Evolutionary conservation across 2,888 invertebrate genomes (phyloP).

Genomic region (Synergus umbraculus): DNA sequence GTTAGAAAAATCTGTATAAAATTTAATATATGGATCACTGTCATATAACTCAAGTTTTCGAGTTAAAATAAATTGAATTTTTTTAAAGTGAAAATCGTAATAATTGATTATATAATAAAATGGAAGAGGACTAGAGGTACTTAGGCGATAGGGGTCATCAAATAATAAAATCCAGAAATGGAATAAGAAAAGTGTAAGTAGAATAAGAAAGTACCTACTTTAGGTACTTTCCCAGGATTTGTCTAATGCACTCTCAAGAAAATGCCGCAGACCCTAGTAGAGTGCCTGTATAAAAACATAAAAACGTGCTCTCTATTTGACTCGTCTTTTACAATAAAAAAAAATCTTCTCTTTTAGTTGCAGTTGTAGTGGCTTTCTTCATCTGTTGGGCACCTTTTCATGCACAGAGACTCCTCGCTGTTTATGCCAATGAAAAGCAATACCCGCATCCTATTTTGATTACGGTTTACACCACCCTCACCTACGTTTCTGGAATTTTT

Average conservation of each 20-base stretch:
- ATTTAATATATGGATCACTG: too few relatives aligned
- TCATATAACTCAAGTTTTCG: too few relatives aligned
- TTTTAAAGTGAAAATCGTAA: too few relatives aligned
- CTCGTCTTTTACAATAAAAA: not conserved
- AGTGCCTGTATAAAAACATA: not conserved
- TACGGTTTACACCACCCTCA: slow-evolving; percentile 78
- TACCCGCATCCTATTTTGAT: slow-evolving; percentile 78
- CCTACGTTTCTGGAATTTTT: slow-evolving; percentile 83
- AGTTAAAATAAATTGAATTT: too few relatives aligned
- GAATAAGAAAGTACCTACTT: too few relatives aligned
- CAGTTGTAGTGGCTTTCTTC: slow-evolving; percentile 89
- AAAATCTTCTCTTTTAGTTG: slow-evolving; percentile 79
- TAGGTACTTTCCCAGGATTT: not conserved
- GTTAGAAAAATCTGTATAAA: too few relatives aligned
- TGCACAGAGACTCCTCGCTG: slow-evolving; percentile 91
- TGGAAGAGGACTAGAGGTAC: too few relatives aligned
- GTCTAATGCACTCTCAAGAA: not conserved
- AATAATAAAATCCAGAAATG: not conserved
- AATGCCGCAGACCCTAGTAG: not conserved
- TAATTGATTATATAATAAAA: too few relatives aligned
- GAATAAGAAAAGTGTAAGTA: not conserved
- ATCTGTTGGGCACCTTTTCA: slow-evolving; percentile 96
- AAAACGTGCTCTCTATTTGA: not conserved
- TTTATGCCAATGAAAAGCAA: slow-evolving; percentile 81
- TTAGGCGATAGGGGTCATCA: too few relatives aligned